These are phyloP conservation scores for Hozukius guyotensis DNA, from an alignment of 2,797 vertebrate species.

Conservation along the genomic window DNA sequence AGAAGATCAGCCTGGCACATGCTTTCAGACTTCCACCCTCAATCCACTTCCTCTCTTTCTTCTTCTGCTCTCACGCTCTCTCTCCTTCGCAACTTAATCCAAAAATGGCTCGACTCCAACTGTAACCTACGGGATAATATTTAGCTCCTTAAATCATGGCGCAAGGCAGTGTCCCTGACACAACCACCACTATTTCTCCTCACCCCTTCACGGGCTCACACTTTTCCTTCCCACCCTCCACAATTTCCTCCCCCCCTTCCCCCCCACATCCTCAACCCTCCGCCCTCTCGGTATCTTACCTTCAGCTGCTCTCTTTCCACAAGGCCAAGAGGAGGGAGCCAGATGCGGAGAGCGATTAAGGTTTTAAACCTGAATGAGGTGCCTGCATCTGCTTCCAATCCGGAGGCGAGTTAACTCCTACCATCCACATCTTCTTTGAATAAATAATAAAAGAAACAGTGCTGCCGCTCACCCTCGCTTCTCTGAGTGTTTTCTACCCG, in stretches of 20 bases:
- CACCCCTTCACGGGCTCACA: constrained; percentile 14
- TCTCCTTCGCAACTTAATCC: constrained; percentile 70
- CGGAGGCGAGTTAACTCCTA: constrained; percentile 66
- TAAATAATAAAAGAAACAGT: constrained; percentile 14
- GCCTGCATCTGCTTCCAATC: constrained; percentile 84
- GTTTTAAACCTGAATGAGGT: constrained; percentile 79
- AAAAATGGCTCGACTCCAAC: constrained; percentile 76
- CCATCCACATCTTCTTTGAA: constrained; percentile 70
- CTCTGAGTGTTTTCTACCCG: neutral
- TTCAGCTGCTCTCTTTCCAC: constrained; percentile 45
- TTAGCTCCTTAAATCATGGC: constrained; percentile 67
- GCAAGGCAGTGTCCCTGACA: constrained; percentile 58
- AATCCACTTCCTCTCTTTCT: constrained; percentile 34
- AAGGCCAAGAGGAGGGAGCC: constrained; percentile 59
- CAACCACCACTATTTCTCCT: constrained; percentile 30
- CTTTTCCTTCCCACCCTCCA: constrained; percentile 32
- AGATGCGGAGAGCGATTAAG: constrained; percentile 68
- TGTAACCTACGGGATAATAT: constrained; percentile 75
- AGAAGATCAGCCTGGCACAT: constrained; percentile 65
- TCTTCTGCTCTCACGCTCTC: constrained; percentile 41
- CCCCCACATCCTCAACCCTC: constrained; percentile 5
- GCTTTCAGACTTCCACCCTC: constrained; percentile 68
- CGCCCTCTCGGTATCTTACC: constrained; percentile 23
- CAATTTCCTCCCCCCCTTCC: neutral
- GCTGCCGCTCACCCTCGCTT: neutral